Evolutionary conservation across 2,888 invertebrate species (phyloP).

Genomic region (Troides oblongomaculatus): DNA sequence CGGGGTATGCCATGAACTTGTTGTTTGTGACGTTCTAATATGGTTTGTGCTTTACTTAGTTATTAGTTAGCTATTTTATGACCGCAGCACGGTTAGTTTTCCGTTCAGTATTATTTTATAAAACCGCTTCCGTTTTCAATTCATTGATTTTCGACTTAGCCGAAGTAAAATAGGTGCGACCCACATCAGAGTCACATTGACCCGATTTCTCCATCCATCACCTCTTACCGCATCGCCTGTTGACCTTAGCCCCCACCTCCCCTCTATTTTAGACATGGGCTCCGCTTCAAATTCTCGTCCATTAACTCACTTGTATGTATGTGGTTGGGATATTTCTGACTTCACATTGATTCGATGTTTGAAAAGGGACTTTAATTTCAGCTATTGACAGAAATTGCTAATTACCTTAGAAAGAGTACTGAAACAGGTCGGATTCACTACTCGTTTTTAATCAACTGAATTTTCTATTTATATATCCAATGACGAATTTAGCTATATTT

Average conservation of each 20-base stretch:
- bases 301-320: neutral
- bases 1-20: too few relatives aligned
- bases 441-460: too few relatives aligned
- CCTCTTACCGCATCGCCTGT: constrained; percentile 8
- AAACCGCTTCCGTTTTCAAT: neutral
- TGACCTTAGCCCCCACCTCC: constrained; percentile 31
- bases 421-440: too few relatives aligned
- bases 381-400: too few relatives aligned
- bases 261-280: constrained; percentile 1
- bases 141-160: constrained; percentile 21
- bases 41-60: too few relatives aligned
- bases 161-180: constrained; percentile 23
- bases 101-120: too few relatives aligned
- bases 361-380: neutral
- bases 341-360: constrained; percentile 8
- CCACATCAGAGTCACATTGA: constrained; percentile 36
- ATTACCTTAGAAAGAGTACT: too few relatives aligned
- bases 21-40: too few relatives aligned
- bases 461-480: too few relatives aligned
- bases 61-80: too few relatives aligned
- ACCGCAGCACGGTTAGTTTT: too few relatives aligned
- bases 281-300: constrained; percentile 19
- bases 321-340: neutral
- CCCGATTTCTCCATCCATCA: constrained; percentile 30
- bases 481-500: too few relatives aligned